Percentiles rank a stretch among this genome's conserved stretches.
Evolutionary conservation across 1,140 invertebrate genomes (phyloP).

Genomic region (Aradophagus sp.): DNA sequence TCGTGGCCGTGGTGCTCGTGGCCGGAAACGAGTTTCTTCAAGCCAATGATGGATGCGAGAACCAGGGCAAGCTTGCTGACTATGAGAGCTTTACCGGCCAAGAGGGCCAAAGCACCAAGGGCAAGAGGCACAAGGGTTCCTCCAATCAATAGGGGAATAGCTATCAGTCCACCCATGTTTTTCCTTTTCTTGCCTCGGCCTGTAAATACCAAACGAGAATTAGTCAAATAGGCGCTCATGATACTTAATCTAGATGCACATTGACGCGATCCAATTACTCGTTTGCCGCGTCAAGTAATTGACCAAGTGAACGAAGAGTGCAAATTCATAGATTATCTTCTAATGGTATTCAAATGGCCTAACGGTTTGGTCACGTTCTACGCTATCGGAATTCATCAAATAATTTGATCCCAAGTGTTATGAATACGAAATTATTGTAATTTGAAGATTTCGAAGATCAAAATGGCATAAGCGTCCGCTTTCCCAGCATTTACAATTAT

Average conservation of each 20-base stretch:
- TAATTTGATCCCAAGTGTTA: slow-evolving; percentile 19
- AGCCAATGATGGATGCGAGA: slow-evolving; percentile 85
- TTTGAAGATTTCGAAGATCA: slow-evolving; percentile 14
- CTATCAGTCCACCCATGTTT: slow-evolving; percentile 81
- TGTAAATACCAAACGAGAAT: slow-evolving; percentile 59
- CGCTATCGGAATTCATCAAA: slow-evolving; percentile 7
- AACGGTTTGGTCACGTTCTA: slow-evolving; percentile 18
- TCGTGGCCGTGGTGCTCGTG: slow-evolving; percentile 81
- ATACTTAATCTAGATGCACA: slow-evolving; percentile 13
- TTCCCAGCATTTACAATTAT: slow-evolving; percentile 8
- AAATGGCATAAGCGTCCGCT: background rate
- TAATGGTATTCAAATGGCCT: slow-evolving; percentile 34
- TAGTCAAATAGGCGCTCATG: slow-evolving; percentile 19
- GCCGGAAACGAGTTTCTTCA: slow-evolving; percentile 85
- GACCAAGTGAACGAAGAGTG: slow-evolving; percentile 22
- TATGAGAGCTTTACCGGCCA: slow-evolving; percentile 89
- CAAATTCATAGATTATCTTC: slow-evolving; percentile 31
- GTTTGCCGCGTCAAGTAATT: slow-evolving; percentile 21
- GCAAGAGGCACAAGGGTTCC: slow-evolving; percentile 86
- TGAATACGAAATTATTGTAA: slow-evolving; percentile 32
- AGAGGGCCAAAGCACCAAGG: slow-evolving; percentile 84
- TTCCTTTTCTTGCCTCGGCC: slow-evolving; percentile 81
- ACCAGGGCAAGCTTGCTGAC: slow-evolving; percentile 88
- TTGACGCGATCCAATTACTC: slow-evolving; percentile 27
- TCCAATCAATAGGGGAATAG: slow-evolving; percentile 84